Evolutionary conservation across 1,140 invertebrate species (phyloP).

Genomic region (Ceratitis capitata): DNA sequence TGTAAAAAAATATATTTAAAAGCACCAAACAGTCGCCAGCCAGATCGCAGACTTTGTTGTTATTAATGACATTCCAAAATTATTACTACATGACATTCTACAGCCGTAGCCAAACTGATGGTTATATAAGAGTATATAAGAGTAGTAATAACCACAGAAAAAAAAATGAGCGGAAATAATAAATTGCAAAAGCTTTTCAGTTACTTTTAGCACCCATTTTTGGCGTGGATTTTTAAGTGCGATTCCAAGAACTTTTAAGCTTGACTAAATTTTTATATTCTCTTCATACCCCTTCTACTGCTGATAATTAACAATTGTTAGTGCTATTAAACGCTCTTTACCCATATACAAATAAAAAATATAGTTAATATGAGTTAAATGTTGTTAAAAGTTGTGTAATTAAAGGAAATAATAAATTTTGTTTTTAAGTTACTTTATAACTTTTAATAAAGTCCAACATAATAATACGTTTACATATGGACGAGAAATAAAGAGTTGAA

Average conservation of each 20-base stretch:
- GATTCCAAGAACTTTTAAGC: not conserved
- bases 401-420: no score
- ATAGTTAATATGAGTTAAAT: not conserved
- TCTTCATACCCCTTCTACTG: not conserved
- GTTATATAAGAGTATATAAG: no score
- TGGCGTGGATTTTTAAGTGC: not conserved
- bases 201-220: not conserved
- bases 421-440: no score
- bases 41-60: not conserved
- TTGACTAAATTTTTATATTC: not conserved
- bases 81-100: not conserved
- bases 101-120: not conserved
- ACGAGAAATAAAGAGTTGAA: no score
- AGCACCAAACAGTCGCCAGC: not conserved
- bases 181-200: not conserved
- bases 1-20: not conserved
- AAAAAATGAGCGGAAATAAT: not conserved
- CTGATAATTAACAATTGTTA: not conserved
- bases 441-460: no score
- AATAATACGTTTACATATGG: no score
- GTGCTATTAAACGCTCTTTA: no score
- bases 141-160: not conserved
- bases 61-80: slow-evolving; percentile 12
- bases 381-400: not conserved
- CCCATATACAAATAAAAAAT: no score